These are phyloP conservation scores for Tokudaia tokunoshimensis DNA, from an alignment of 2,797 vertebrate species.

Conservation along the genomic window DNA sequence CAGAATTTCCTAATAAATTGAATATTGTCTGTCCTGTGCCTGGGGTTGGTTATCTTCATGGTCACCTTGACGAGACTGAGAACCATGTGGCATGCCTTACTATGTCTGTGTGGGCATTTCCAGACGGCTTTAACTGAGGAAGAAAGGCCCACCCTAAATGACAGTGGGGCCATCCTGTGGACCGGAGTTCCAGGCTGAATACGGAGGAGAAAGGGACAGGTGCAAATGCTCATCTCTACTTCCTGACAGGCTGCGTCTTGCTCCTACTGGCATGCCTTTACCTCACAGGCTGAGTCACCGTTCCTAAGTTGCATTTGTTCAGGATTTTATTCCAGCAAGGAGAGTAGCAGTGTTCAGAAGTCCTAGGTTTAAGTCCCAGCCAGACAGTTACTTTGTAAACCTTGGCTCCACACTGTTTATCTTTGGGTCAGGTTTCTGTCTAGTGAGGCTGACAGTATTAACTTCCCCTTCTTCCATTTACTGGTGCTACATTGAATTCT, in stretches of 20 bases:
- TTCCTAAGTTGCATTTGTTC: background rate
- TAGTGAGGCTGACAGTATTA: background rate
- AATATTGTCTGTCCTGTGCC: background rate
- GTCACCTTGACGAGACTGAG: background rate
- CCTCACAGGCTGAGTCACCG: background rate
- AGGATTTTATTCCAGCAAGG: background rate
- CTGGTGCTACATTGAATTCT: too few species aligned
- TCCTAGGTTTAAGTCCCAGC: background rate
- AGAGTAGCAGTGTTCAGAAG: background rate
- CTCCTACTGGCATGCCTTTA: background rate
- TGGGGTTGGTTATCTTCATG: background rate
- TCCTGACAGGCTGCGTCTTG: background rate
- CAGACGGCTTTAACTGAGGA: background rate
- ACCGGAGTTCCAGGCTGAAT: too few species aligned
- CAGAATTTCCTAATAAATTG: background rate
- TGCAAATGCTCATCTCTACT: background rate
- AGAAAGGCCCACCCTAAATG: background rate
- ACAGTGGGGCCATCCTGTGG: background rate
- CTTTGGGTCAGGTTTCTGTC: background rate
- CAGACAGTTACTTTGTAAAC: background rate
- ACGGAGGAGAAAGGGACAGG: background rate
- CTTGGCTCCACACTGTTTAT: too few species aligned
- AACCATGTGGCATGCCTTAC: background rate
- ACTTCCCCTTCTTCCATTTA: accelerated
- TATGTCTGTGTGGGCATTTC: background rate